phyloP scores from a whole-genome alignment of 35 echinoderm and acorn worm genomes.

The Stichopus chloronotus region DNA sequence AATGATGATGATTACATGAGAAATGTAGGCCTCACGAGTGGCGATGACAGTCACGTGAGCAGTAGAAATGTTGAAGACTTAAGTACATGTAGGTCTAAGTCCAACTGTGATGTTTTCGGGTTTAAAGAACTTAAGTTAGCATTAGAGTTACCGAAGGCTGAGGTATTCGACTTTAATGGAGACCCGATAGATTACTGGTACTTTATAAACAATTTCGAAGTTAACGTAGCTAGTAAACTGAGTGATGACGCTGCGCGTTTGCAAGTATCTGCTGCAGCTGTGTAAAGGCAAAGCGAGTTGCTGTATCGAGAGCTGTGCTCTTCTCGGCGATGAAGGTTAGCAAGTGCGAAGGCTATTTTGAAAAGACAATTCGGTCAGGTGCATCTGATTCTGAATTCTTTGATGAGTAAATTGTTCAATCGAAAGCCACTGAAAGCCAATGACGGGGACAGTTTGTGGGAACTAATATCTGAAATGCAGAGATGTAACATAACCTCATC shows the following conservation, averaged over 20 bases:
- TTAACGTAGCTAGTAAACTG: conserved; percentile 46
- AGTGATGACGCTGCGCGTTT: conserved; percentile 1
- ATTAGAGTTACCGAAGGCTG: conserved; percentile 54
- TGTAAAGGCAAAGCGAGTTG: conserved; percentile 62
- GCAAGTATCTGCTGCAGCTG: conserved; percentile 15
- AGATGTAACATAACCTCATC: conserved; percentile 44
- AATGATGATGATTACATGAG: not conserved
- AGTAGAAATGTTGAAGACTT: no score
- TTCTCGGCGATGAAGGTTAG: conserved; percentile 51
- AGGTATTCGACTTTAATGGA: conserved; percentile 56
- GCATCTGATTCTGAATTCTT: conserved; percentile 34
- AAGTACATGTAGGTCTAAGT: not conserved
- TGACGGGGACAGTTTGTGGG: conserved; percentile 41
- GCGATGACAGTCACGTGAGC: no score
- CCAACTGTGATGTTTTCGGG: not conserved
- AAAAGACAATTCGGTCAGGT: conserved; percentile 22
- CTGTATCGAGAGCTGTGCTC: conserved; percentile 47
- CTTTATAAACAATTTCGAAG: conserved; percentile 54
- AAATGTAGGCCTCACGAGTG: not conserved
- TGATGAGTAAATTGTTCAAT: conserved; percentile 10
- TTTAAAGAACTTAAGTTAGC: conserved; percentile 32
- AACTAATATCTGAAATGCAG: conserved; percentile 51
- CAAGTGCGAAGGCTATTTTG: conserved; percentile 39
- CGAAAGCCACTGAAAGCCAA: conserved; percentile 37
- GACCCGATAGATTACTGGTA: conserved; percentile 44